Percentiles rank a stretch among this genome's conserved stretches.
These are phyloP conservation scores for Oxyura jamaicensis DNA, from an alignment of 2,113 vertebrate species.

Conservation along the genomic window DNA sequence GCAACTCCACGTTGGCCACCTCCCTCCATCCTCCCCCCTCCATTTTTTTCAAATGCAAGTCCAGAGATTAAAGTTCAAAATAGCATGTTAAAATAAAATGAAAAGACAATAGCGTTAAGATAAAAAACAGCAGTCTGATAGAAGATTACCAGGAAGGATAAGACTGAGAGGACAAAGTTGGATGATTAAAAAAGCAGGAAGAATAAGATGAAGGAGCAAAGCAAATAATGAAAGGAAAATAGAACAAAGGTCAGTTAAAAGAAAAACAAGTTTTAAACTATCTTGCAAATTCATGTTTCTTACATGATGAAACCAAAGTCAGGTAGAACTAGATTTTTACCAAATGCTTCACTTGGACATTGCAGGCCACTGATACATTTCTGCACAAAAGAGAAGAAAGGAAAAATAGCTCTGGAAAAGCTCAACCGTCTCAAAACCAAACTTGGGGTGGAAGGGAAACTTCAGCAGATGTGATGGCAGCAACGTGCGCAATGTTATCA, in stretches of 20 bases:
- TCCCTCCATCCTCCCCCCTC: no score
- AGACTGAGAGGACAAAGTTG: neutral
- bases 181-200: neutral
- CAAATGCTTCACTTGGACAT: neutral
- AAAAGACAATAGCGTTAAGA: neutral
- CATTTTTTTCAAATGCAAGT: rapidly evolving
- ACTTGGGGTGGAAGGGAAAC: no score
- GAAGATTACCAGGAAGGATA: neutral
- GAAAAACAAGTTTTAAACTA: neutral
- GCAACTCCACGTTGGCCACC: neutral
- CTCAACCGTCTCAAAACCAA: neutral
- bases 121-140: neutral
- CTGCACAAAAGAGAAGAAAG: neutral
- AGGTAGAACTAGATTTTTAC: neutral
- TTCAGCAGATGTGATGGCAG: neutral
- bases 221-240: neutral
- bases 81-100: neutral
- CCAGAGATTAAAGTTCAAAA: neutral
- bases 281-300: neutral
- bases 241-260: neutral
- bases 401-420: neutral
- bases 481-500: rapidly evolving
- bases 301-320: neutral
- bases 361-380: neutral
- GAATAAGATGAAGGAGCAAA: neutral